These are phyloP conservation scores for Carettochelys insculpta DNA, from an alignment of 2,113 vertebrate species.

Conservation along the genomic window DNA sequence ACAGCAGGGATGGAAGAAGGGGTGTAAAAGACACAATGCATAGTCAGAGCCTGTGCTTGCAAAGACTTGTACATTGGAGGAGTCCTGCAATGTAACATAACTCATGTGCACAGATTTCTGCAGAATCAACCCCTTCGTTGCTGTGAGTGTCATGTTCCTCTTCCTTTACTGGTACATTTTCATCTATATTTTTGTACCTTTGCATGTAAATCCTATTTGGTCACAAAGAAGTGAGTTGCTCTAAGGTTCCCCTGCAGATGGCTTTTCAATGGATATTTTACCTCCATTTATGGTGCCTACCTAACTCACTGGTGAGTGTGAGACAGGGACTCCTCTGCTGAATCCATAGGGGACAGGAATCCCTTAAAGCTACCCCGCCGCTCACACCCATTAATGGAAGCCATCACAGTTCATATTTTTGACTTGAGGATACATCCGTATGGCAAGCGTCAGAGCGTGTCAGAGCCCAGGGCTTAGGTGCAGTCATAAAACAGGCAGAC, in stretches of 20 bases:
- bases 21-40: neutral
- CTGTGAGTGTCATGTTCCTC: neutral
- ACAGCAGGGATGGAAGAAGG: accelerated
- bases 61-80: neutral
- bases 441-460: neutral
- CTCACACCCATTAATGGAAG: neutral
- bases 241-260: accelerated
- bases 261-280: neutral
- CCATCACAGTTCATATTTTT: neutral
- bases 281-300: neutral
- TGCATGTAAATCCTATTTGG: conserved; percentile 14
- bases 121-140: neutral
- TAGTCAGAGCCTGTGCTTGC: neutral
- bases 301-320: neutral
- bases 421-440: neutral
- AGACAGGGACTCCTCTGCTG: neutral
- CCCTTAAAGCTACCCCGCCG: neutral
- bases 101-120: neutral
- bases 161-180: neutral
- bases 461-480: neutral
- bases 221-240: neutral
- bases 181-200: neutral
- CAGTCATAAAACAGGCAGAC: neutral
- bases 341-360: neutral
- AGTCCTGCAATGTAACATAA: neutral